Percentiles rank a stretch among this genome's conserved stretches.
Evolutionary conservation across 1,140 invertebrate genomes (phyloP).

Genomic region (Formica exsecta): DNA sequence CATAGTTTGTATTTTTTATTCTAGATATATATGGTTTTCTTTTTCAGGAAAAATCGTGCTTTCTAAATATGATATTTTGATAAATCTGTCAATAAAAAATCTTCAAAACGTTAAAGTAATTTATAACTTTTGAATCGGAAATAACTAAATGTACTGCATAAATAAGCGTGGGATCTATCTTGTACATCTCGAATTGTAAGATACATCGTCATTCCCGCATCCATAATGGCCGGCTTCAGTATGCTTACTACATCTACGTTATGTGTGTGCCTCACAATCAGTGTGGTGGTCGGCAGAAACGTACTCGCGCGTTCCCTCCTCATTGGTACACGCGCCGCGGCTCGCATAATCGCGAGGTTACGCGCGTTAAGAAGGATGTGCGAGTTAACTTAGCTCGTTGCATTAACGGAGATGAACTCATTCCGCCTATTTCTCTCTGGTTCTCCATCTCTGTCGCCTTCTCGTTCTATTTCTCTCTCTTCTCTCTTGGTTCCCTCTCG

Average conservation of each 20-base stretch:
- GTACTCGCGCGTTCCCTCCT: slow-evolving; percentile 19
- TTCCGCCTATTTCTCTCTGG: slow-evolving; percentile 76
- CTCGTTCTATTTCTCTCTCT: background rate
- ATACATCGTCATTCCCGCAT: background rate
- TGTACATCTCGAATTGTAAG: slow-evolving; percentile 4
- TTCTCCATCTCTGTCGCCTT: slow-evolving; percentile 37
- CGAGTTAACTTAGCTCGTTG: slow-evolving; percentile 85
- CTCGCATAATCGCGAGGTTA: slow-evolving; percentile 79
- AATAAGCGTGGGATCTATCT: slow-evolving; percentile 40
- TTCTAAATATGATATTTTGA: background rate
- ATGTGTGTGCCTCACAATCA: too few relatives aligned
- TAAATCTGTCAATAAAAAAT: background rate
- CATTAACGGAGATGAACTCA: slow-evolving; percentile 86
- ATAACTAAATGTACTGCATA: background rate
- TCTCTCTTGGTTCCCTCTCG: slow-evolving; percentile 11
- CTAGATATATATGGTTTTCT: background rate
- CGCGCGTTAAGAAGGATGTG: slow-evolving; percentile 86
- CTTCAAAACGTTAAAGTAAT: background rate
- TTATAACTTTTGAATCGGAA: background rate
- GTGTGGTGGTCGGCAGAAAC: slow-evolving; percentile 25
- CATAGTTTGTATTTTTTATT: background rate
- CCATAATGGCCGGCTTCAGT: background rate
- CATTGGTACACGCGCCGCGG: slow-evolving; percentile 32
- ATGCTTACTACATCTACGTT: background rate
- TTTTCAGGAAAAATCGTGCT: background rate